phyloP scores from a whole-genome alignment of 2,888 invertebrate species.

The Euzophera pinguis region DNA sequence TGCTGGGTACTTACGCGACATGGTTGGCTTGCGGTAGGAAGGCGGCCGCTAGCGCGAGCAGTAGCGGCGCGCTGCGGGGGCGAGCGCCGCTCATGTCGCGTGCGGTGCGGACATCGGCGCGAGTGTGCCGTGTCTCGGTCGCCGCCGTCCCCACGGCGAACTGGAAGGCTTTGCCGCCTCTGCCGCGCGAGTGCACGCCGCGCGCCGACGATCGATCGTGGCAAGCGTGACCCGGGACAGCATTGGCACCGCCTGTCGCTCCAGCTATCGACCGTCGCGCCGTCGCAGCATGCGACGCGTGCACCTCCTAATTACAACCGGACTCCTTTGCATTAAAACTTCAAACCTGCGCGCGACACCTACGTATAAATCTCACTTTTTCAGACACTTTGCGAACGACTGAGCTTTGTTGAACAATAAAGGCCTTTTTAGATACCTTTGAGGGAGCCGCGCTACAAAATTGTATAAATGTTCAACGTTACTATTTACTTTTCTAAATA shows the following conservation, averaged over 20 bases:
- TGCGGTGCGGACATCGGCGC: conserved; percentile 66
- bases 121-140: conserved; percentile 33
- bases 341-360: conserved; percentile 49
- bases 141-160: conserved; percentile 54
- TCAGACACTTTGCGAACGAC: not conserved
- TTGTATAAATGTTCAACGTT: not conserved
- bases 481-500: no score
- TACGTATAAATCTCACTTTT: conserved; percentile 33
- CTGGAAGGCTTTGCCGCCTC: conserved; percentile 47
- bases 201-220: conserved; percentile 56
- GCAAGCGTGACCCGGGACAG: conserved; percentile 63
- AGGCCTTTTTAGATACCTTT: not conserved
- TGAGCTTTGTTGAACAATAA: not conserved
- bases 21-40: conserved; percentile 79
- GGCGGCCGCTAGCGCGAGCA: conserved; percentile 81
- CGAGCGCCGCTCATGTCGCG: conserved; percentile 77
- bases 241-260: conserved; percentile 61
- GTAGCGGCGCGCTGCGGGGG: conserved; percentile 80
- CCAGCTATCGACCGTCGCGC: conserved; percentile 67
- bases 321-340: conserved; percentile 55
- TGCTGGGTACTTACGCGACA: conserved; percentile 80
- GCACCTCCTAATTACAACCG: conserved; percentile 59
- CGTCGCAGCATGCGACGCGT: conserved; percentile 61
- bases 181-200: conserved; percentile 59
- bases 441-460: not conserved